phyloP scores from a whole-genome alignment of 2,113 vertebrate species.

The Nothobranchius furzeri region DNA sequence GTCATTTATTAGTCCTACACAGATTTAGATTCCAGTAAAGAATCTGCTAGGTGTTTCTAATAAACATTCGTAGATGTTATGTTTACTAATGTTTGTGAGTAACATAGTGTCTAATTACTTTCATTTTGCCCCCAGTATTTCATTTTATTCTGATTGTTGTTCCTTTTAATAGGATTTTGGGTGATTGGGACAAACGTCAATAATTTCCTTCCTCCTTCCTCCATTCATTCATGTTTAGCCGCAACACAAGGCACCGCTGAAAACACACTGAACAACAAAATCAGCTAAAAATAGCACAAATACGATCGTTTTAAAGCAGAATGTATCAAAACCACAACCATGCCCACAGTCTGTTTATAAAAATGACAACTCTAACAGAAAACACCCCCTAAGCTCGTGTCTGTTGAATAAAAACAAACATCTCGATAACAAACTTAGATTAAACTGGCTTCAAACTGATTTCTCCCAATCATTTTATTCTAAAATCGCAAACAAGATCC shows the following conservation, averaged over 20 bases:
- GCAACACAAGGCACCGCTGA: slow-evolving; percentile 22
- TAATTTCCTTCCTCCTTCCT: slow-evolving; percentile 13
- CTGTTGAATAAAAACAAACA: slow-evolving; percentile 9
- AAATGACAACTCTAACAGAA: slow-evolving; percentile 5
- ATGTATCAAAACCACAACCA: neutral
- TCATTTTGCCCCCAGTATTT: slow-evolving; percentile 2
- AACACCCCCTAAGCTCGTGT: slow-evolving; percentile 33
- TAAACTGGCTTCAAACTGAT: slow-evolving; percentile 33
- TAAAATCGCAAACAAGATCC: slow-evolving; percentile 55
- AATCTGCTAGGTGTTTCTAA: neutral
- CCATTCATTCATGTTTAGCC: slow-evolving; percentile 55
- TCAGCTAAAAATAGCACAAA: neutral
- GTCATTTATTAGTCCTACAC: slow-evolving; percentile 28
- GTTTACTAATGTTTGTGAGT: slow-evolving; percentile 14
- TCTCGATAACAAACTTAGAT: slow-evolving; percentile 9
- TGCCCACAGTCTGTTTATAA: neutral
- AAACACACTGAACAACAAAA: slow-evolving; percentile 12
- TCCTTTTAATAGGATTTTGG: slow-evolving; percentile 33
- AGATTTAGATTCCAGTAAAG: slow-evolving; percentile 26
- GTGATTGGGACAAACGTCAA: slow-evolving; percentile 34
- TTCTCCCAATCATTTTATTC: slow-evolving; percentile 30
- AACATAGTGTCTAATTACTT: slow-evolving; percentile 20
- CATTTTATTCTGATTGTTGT: slow-evolving; percentile 18
- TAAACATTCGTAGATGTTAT: neutral
- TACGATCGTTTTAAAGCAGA: too few species aligned